Percentiles rank a stretch among this genome's conserved stretches.
These are phyloP conservation scores for Hiodon alosoides DNA, from an alignment of 2,113 vertebrate species.

Conservation along the genomic window DNA sequence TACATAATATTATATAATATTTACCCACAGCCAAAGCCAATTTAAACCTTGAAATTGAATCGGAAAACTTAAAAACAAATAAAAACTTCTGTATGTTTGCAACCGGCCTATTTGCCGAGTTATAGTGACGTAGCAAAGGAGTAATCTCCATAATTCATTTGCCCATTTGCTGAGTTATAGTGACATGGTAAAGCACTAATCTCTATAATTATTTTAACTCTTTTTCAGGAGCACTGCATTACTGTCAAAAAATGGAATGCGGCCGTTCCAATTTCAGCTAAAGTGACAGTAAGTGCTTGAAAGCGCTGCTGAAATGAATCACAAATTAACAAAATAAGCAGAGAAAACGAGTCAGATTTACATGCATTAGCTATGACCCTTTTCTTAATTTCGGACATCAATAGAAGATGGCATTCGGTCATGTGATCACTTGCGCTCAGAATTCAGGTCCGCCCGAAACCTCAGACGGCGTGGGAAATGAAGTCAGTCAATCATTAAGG, in stretches of 20 bases:
- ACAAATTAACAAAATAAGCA: slow-evolving; percentile 18
- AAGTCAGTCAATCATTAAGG: too few relatives aligned
- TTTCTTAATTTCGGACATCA: too few relatives aligned
- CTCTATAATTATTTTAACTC: slow-evolving; percentile 3
- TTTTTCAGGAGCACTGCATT: slow-evolving; percentile 8
- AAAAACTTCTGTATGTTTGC: too few relatives aligned
- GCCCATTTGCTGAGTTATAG: not conserved
- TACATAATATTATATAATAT: too few relatives aligned
- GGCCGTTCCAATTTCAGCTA: slow-evolving; percentile 10
- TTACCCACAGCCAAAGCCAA: too few relatives aligned
- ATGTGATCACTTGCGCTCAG: too few relatives aligned
- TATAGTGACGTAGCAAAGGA: not conserved
- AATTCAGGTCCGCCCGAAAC: too few relatives aligned
- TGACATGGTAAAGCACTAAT: not conserved
- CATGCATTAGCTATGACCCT: too few relatives aligned
- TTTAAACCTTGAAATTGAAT: too few relatives aligned
- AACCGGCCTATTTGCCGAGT: not conserved
- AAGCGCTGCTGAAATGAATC: slow-evolving; percentile 15
- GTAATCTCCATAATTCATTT: not conserved
- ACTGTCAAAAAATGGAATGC: slow-evolving; percentile 16
- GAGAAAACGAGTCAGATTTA: not conserved
- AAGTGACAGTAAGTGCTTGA: slow-evolving; percentile 15
- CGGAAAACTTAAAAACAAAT: too few relatives aligned
- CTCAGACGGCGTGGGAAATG: too few relatives aligned
- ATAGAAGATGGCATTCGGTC: too few relatives aligned